phyloP scores from a whole-genome alignment of 2,797 vertebrate genomes.

The Lateolabrax maculatus region DNA sequence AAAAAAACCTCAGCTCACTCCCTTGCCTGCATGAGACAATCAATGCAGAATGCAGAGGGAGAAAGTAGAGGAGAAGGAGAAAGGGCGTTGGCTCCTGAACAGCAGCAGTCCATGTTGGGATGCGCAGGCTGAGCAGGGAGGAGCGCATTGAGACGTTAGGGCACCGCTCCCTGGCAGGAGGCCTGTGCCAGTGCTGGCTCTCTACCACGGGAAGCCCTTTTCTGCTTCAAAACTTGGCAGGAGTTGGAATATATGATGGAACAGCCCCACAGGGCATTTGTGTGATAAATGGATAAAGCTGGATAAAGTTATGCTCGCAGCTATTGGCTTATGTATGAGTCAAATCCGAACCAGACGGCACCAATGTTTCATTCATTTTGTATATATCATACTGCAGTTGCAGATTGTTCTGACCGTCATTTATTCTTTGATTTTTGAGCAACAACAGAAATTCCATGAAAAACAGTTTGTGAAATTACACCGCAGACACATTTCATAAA shows the following conservation, averaged over 20 bases:
- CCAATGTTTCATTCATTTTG: slow-evolving; percentile 52
- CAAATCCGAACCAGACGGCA: slow-evolving; percentile 48
- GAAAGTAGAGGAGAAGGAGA: slow-evolving; percentile 11
- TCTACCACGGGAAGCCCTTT: slow-evolving; percentile 67
- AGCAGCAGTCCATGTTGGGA: slow-evolving; percentile 66
- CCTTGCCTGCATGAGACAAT: slow-evolving; percentile 18
- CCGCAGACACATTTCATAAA: slow-evolving; percentile 63
- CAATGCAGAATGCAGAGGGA: slow-evolving; percentile 23
- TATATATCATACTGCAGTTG: slow-evolving; percentile 18
- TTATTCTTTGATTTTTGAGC: slow-evolving; percentile 51
- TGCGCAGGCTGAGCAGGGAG: slow-evolving; percentile 54
- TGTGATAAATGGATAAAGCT: slow-evolving; percentile 76
- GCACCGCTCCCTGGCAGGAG: slow-evolving; percentile 67
- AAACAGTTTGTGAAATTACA: slow-evolving; percentile 56
- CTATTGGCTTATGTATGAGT: slow-evolving; percentile 64
- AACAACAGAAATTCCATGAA: slow-evolving; percentile 23
- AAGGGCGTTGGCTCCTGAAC: slow-evolving; percentile 54
- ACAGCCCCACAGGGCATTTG: slow-evolving; percentile 63
- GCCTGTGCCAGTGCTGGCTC: slow-evolving; percentile 65
- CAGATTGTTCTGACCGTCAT: slow-evolving; percentile 37
- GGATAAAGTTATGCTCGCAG: slow-evolving; percentile 70
- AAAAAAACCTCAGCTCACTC: slow-evolving; percentile 4
- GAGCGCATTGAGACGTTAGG: slow-evolving; percentile 51
- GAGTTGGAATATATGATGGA: slow-evolving; percentile 68
- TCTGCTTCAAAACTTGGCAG: slow-evolving; percentile 74